Percentiles rank a stretch among this genome's conserved stretches.
These are phyloP conservation scores for Drosophila ohnishii DNA, from an alignment of 1,140 invertebrate species.

Conservation along the genomic window DNA sequence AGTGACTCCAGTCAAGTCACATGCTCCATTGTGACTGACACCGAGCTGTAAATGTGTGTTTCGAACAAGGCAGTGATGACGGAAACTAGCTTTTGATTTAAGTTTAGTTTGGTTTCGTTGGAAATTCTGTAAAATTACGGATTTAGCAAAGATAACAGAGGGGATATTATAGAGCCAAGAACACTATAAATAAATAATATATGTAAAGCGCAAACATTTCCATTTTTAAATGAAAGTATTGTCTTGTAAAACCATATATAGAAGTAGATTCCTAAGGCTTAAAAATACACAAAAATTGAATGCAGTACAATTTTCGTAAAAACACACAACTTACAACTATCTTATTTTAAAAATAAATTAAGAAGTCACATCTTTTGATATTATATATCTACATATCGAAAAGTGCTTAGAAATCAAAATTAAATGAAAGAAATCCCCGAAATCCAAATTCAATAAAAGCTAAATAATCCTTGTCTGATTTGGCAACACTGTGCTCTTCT, in stretches of 20 bases:
- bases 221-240: too few species aligned
- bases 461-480: background rate
- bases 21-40: slow-evolving; percentile 11
- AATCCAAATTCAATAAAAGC: background rate
- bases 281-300: too few species aligned
- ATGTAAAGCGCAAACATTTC: too few species aligned
- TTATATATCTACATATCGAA: background rate
- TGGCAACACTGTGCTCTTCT: slow-evolving; percentile 13
- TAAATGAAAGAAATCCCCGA: background rate
- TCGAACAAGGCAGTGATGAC: slow-evolving; percentile 7
- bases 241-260: too few species aligned
- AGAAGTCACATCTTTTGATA: background rate
- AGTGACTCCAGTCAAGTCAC: slow-evolving; percentile 44
- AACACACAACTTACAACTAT: too few species aligned
- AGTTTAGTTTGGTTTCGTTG: background rate
- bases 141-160: background rate
- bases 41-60: slow-evolving; percentile 7
- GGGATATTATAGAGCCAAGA: too few species aligned
- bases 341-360: background rate
- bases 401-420: background rate
- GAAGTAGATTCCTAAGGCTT: too few species aligned
- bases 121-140: background rate
- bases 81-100: background rate
- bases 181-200: background rate
- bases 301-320: too few species aligned